Evolutionary conservation across 92 coral and sea anemone species (phyloP).

Genomic region (Porites rus): DNA sequence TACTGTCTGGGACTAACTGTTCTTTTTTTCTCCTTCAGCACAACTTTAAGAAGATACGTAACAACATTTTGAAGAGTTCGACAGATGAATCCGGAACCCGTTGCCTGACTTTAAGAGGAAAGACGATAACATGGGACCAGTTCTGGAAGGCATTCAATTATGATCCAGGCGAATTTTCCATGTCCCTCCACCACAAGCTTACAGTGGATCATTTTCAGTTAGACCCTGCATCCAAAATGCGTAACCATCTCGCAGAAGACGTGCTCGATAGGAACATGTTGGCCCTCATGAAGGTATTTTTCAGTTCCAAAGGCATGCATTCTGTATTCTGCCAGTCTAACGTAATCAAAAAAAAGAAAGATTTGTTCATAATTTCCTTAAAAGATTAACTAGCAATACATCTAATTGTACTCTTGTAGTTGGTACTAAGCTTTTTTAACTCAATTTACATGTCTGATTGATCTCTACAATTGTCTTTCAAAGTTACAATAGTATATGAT

Average conservation of each 20-base stretch:
- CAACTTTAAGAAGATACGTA: conserved; percentile 58
- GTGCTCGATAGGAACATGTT: conserved; percentile 62
- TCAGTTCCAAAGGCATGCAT: too few species aligned
- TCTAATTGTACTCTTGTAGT: too few species aligned
- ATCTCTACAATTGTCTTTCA: too few species aligned
- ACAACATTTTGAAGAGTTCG: conserved; percentile 62
- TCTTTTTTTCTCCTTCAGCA: conserved; percentile 24
- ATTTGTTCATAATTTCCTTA: not conserved
- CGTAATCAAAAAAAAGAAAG: not conserved
- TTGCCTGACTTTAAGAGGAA: conserved; percentile 38
- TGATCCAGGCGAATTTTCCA: conserved; percentile 63
- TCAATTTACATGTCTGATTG: too few species aligned
- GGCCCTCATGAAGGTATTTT: conserved; percentile 49
- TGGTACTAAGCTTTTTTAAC: too few species aligned
- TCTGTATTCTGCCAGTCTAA: not conserved
- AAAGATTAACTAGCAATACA: too few species aligned
- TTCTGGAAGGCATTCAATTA: conserved; percentile 52
- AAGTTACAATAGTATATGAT: too few species aligned
- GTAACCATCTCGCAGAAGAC: conserved; percentile 71
- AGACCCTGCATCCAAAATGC: conserved; percentile 64
- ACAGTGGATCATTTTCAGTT: conserved; percentile 68
- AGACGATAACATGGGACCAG: conserved; percentile 44
- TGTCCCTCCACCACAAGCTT: conserved; percentile 60
- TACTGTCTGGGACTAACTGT: too few species aligned
- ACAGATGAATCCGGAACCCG: conserved; percentile 16